Evolutionary conservation across 1,140 invertebrate species (phyloP).

Genomic region (Caenorhabditis brenneri): DNA sequence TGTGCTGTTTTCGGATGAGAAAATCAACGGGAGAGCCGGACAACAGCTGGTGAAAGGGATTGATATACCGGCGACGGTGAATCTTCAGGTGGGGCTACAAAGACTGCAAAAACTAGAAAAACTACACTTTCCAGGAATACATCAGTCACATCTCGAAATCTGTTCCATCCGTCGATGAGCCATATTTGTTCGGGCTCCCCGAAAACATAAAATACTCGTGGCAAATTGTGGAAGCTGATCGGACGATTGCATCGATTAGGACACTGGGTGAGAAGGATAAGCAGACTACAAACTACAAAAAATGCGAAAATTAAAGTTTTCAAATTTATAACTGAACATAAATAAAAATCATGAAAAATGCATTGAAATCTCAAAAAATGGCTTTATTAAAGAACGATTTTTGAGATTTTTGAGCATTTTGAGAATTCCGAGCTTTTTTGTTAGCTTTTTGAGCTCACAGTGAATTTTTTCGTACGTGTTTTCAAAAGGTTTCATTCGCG

Average conservation of each 20-base stretch:
- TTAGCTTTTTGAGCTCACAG: too few relatives aligned
- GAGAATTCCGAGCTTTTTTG: too few relatives aligned
- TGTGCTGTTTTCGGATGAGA: slow-evolving; percentile 77
- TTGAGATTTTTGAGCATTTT: too few relatives aligned
- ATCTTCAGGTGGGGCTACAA: neutral
- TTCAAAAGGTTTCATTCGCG: too few relatives aligned
- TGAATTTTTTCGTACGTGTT: too few relatives aligned
- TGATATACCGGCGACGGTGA: slow-evolving; percentile 14
- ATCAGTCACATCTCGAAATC: slow-evolving; percentile 11
- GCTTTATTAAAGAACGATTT: too few relatives aligned
- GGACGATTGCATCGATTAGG: slow-evolving; percentile 48
- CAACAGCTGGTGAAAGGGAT: slow-evolving; percentile 32
- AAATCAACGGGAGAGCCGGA: slow-evolving; percentile 38
- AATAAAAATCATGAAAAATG: too few relatives aligned
- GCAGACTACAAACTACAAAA: too few relatives aligned
- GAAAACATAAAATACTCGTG: slow-evolving; percentile 82
- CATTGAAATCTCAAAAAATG: too few relatives aligned
- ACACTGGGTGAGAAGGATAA: slow-evolving; percentile 31
- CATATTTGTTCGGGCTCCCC: slow-evolving; percentile 77
- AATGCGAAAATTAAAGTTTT: too few relatives aligned
- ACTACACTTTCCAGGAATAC: slow-evolving; percentile 53
- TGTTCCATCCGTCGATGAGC: slow-evolving; percentile 73
- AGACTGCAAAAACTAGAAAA: neutral
- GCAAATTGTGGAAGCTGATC: slow-evolving; percentile 76
- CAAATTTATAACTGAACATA: too few relatives aligned